A percentile compares a stretch with the other conserved stretches of the same genome.
phyloP scores from a whole-genome alignment of 2,888 invertebrate species.

The Drosophila affinis region DNA sequence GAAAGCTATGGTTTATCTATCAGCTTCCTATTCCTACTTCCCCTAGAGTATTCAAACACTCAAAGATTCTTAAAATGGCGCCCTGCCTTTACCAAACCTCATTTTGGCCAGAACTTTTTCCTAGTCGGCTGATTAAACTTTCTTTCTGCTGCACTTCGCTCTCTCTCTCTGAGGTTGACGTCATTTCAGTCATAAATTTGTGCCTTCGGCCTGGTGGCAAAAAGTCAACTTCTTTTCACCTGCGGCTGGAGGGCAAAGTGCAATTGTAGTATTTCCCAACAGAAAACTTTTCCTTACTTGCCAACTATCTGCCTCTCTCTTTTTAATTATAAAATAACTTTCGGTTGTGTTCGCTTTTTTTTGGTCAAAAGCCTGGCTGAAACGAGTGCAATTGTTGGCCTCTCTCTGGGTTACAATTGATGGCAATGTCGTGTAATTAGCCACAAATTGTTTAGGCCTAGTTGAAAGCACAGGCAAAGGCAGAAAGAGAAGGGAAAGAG shows the following conservation, averaged over 20 bases:
- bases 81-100: not conserved
- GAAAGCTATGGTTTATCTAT: too few species aligned
- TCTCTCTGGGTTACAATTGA: slow-evolving; percentile 61
- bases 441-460: slow-evolving; percentile 80
- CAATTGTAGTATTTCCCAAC: slow-evolving; percentile 19
- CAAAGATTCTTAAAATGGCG: not conserved
- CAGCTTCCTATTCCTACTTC: not conserved
- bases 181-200: slow-evolving; percentile 43
- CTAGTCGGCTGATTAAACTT: slow-evolving; percentile 69
- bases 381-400: slow-evolving; percentile 37
- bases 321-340: slow-evolving; percentile 80
- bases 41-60: not conserved
- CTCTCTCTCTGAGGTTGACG: slow-evolving; percentile 50
- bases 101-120: slow-evolving; percentile 9
- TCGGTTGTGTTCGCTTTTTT: slow-evolving; percentile 16
- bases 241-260: not conserved
- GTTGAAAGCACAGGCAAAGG: slow-evolving; percentile 57
- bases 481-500: slow-evolving; percentile 23
- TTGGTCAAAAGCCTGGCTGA: slow-evolving; percentile 3
- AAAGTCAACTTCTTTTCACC: slow-evolving; percentile 33
- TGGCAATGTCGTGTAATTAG: slow-evolving; percentile 76
- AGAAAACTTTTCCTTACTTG: slow-evolving; percentile 19
- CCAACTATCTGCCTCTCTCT: slow-evolving; percentile 6
- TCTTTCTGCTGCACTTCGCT: slow-evolving; percentile 57
- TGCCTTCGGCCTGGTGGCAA: slow-evolving; percentile 38